These are phyloP conservation scores for Sardina pilchardus DNA, from an alignment of 2,113 vertebrate genomes.

Conservation along the genomic window DNA sequence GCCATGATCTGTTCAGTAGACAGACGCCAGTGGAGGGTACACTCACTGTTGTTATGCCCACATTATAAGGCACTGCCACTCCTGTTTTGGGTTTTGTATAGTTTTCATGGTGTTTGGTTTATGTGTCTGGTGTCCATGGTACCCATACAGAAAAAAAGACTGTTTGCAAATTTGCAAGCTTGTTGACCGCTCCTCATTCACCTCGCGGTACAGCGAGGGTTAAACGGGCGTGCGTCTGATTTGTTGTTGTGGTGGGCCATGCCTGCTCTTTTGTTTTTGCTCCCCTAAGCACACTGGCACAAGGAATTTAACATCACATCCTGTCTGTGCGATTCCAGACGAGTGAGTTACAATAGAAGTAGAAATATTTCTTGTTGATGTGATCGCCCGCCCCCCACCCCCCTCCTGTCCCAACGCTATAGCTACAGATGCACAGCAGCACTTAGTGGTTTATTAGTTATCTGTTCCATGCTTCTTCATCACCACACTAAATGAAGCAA, in stretches of 20 bases:
- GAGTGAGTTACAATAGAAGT: neutral
- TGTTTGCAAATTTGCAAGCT: too few relatives aligned
- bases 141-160: neutral
- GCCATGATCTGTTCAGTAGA: too few relatives aligned
- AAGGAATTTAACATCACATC: neutral
- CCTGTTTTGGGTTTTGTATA: neutral
- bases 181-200: neutral
- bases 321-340: neutral
- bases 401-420: neutral
- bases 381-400: too few relatives aligned
- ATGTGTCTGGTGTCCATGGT: neutral
- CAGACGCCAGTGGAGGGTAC: too few relatives aligned
- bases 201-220: neutral
- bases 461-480: neutral
- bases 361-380: neutral
- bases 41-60: neutral
- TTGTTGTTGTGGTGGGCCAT: conserved; percentile 5
- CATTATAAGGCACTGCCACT: neutral
- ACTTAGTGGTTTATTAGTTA: neutral
- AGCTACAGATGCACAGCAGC: neutral
- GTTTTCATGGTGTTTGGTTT: neutral
- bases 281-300: neutral
- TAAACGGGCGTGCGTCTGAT: neutral
- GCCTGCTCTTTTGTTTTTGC: neutral
- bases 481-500: neutral